Conservation (phyloP, 2,797 vertebrate genomes). For the Artibeus lituratus region DNA sequence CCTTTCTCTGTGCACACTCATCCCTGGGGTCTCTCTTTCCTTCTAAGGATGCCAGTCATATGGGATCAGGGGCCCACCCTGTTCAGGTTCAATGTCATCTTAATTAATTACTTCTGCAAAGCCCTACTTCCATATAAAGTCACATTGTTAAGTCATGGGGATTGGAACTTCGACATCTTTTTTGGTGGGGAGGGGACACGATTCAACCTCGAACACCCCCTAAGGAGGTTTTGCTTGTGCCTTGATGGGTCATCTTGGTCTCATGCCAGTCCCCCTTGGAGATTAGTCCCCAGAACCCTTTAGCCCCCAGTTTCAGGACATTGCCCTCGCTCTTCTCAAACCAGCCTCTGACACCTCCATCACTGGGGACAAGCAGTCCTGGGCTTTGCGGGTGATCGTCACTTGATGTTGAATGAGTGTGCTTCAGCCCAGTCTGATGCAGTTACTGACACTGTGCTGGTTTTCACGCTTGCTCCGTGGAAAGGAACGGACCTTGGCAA, state of each 20-base stretch:
- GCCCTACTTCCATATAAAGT: neutral
- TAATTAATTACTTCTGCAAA: neutral
- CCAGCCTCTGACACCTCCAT: too few species aligned
- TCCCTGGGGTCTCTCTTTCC: neutral
- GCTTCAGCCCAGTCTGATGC: neutral
- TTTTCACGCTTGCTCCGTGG: neutral
- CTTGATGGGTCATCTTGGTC: slow-evolving; percentile 47
- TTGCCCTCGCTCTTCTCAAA: neutral
- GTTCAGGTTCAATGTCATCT: neutral
- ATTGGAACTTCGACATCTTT: neutral
- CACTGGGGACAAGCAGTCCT: accelerated
- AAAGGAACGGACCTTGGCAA: neutral
- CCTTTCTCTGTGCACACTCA: neutral
- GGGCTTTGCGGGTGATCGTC: neutral
- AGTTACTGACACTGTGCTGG: accelerated
- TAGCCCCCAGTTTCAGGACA: neutral
- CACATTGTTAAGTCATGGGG: neutral
- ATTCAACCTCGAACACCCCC: neutral
- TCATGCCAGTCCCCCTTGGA: neutral
- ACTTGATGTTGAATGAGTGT: neutral
- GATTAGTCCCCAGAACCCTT: neutral
- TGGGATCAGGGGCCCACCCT: neutral
- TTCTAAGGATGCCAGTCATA: neutral
- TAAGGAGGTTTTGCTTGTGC: slow-evolving; percentile 51
- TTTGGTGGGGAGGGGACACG: accelerated